These are phyloP conservation scores for Semnornis frantzii DNA, from an alignment of 2,113 vertebrate genomes.

Conservation along the genomic window DNA sequence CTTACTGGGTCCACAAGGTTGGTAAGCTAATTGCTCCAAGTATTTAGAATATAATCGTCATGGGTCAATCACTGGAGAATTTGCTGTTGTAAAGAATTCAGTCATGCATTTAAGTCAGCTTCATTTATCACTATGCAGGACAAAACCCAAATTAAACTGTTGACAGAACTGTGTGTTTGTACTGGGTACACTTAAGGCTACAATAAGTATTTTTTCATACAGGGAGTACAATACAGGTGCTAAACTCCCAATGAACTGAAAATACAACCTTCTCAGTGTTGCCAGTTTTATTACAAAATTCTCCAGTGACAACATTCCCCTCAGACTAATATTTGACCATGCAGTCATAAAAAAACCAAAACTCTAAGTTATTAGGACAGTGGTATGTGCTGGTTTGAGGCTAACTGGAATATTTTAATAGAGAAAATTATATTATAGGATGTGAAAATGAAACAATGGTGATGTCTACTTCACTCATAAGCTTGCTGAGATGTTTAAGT, in stretches of 20 bases:
- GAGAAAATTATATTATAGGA: too few relatives aligned
- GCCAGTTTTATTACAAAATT: neutral
- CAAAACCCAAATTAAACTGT: neutral
- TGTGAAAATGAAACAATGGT: too few relatives aligned
- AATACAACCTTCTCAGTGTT: neutral
- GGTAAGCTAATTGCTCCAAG: neutral
- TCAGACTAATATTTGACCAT: neutral
- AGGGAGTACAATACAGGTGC: neutral
- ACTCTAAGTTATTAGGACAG: neutral
- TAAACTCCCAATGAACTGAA: neutral
- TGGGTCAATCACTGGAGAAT: neutral
- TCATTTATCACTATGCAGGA: neutral
- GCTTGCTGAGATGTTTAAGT: too few relatives aligned
- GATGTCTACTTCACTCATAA: too few relatives aligned
- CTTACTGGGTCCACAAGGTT: neutral
- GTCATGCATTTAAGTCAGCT: neutral
- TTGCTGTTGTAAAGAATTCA: neutral
- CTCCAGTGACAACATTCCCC: neutral
- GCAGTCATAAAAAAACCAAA: neutral
- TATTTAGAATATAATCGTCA: neutral
- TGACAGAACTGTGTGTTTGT: neutral
- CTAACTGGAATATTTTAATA: too few relatives aligned
- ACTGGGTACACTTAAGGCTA: neutral
- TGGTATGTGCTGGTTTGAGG: neutral
- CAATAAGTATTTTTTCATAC: neutral